Evolutionary conservation across 2,113 vertebrate genomes (phyloP), one percentile per base, ranked within the genome.

Genomic region (Datnioides undecimradiatus): DNA sequence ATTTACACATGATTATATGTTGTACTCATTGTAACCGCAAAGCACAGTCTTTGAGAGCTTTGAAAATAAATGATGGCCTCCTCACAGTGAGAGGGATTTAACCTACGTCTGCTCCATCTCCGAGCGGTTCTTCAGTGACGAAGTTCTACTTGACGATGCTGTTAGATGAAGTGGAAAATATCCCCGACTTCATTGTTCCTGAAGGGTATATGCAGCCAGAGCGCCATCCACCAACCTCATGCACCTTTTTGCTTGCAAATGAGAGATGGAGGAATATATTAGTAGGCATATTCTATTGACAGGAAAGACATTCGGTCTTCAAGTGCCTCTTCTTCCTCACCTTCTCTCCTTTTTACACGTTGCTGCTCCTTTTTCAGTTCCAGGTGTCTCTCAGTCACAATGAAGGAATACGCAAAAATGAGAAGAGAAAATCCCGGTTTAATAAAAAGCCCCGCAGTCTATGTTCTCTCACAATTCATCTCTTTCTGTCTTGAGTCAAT

Each of bases 401-500:
- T 9, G 14, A 45, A 21, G 33, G n/a, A 23, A 38, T 16, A 12
- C 33, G 3, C 21, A 55, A 62, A 48, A 41, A 60, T 19, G 4
- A 17, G 9, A 52, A 73, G 52, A 48, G 4, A 68, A 71, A 57
- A 48, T 54, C 36, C 36, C 1, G 4, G 16, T 87, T 85, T 79
- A 89, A 86, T 84, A 79, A 79, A 89, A 88, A 72, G 34, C 78
- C 80, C 80, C 8, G 33, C 73, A 76, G 81, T 73, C 69, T 70
- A 11, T 64, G 73, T 86, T 86, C 73, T 66, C 75, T 76, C 52
- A 8, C 73, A 81, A 79, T 85, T 86, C 76, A 60, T 89, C 83
- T 81, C 25, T 51, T 58, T 82, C 71, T 40, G 76, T 89, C 82
- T 77, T 82, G 81, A 91, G 79, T 90, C 88, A 86, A 86, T 84